A percentile compares a stretch with the other conserved stretches of the same genome.
Conservation (phyloP, 2,797 vertebrate species). For the Malurus leucopterus region DNA sequence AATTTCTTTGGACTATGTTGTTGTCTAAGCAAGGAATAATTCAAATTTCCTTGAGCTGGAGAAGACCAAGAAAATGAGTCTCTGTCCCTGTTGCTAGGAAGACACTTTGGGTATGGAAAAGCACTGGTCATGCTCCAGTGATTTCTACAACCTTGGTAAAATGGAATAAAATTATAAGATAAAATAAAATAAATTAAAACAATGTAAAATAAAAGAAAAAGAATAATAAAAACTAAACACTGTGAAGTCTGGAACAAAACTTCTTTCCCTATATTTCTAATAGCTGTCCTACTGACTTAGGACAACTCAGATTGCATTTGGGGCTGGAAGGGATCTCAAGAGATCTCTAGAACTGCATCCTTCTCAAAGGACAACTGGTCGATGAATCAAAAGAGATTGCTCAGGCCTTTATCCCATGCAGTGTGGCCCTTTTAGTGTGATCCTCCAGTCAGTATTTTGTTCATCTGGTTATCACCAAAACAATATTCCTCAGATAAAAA, state of each 20-base stretch:
- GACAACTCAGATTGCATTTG: not conserved
- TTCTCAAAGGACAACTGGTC: not conserved
- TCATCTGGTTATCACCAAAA: not conserved
- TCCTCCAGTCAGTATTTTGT: not conserved
- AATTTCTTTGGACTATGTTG: not conserved
- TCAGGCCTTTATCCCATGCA: not conserved
- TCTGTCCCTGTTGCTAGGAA: no score
- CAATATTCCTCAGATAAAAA: not conserved
- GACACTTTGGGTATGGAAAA: no score
- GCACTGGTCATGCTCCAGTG: not conserved
- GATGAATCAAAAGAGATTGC: not conserved
- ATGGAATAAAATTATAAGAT: not conserved
- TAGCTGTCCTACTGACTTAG: not conserved
- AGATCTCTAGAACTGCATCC: not conserved
- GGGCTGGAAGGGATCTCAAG: not conserved
- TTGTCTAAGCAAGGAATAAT: not conserved
- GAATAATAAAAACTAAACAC: not conserved
- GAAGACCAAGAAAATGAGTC: not conserved
- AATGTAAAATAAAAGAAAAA: not conserved
- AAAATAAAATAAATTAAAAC: not conserved
- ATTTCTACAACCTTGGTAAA: not conserved
- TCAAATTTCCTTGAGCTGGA: not conserved
- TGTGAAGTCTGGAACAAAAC: not conserved
- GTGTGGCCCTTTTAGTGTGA: not conserved
- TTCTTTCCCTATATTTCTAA: not conserved